phyloP scores from a whole-genome alignment of 2,797 vertebrate genomes.

The Coregonus suidteri region DNA sequence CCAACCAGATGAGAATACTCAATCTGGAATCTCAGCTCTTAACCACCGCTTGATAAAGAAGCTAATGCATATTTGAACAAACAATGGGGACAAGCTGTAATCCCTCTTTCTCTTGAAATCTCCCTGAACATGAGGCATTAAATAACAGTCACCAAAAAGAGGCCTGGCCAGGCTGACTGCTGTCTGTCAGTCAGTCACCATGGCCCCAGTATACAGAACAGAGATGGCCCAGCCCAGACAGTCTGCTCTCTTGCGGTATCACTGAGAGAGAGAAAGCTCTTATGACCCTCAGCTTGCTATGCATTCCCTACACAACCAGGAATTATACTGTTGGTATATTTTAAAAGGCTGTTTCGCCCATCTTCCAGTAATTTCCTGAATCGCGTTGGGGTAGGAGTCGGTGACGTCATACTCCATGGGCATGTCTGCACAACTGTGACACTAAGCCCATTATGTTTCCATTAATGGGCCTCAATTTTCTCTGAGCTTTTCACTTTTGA shows the following conservation, averaged over 20 bases:
- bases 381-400: conserved; percentile 67
- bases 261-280: conserved; percentile 58
- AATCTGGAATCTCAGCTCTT: conserved; percentile 84
- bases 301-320: conserved; percentile 66
- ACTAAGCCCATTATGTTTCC: conserved; percentile 84
- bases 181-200: not conserved
- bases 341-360: conserved; percentile 70
- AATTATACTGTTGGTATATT: conserved; percentile 65
- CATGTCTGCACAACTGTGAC: conserved; percentile 76
- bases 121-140: conserved; percentile 86
- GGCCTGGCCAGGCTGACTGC: not conserved
- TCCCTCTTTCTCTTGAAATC: conserved; percentile 66
- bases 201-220: not conserved
- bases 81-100: conserved; percentile 60
- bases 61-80: conserved; percentile 73
- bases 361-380: conserved; percentile 62
- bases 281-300: conserved; percentile 43
- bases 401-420: conserved; percentile 64
- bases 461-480: conserved; percentile 81
- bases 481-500: conserved; percentile 77
- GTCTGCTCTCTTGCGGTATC: not conserved
- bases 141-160: conserved; percentile 82
- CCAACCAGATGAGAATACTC: conserved; percentile 75
- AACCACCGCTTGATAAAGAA: conserved; percentile 84
- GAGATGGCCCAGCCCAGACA: not conserved